Conservation (phyloP, 2,113 vertebrate species). For the Ptilonorhynchus violaceus region DNA sequence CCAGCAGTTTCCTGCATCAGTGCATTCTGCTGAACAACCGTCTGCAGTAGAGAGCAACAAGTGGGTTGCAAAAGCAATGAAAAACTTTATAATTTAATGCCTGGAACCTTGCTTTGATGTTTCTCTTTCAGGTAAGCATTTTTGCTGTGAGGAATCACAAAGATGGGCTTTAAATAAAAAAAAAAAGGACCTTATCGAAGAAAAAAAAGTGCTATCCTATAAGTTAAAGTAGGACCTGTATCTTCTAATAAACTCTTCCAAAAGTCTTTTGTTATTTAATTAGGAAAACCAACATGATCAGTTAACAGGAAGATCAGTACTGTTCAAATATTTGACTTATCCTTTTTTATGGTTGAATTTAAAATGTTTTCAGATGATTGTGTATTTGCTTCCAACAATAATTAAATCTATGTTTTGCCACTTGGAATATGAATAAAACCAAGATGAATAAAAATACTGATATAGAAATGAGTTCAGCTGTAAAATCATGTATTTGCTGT, state of each 20-base stretch:
- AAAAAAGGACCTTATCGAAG: neutral
- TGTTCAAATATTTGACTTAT: neutral
- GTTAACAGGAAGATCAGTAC: neutral
- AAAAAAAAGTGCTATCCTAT: neutral
- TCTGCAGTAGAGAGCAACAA: neutral
- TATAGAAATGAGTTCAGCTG: neutral
- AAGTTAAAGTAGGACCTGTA: neutral
- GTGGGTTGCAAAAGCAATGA: neutral
- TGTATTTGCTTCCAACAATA: neutral
- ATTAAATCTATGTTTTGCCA: neutral
- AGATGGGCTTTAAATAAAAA: neutral
- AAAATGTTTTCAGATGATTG: neutral
- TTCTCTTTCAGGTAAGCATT: neutral
- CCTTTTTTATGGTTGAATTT: neutral
- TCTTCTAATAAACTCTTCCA: neutral
- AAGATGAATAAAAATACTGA: neutral
- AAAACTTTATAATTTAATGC: neutral
- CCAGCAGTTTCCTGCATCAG: neutral
- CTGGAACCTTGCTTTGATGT: neutral
- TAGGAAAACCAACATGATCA: neutral
- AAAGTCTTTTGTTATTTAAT: neutral
- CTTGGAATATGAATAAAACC: neutral
- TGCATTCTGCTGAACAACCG: neutral
- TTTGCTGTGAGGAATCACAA: neutral
- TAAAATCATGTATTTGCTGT: neutral